Evolutionary conservation across 1,140 invertebrate genomes (phyloP).

Genomic region (Brachionus calyciflorus): DNA sequence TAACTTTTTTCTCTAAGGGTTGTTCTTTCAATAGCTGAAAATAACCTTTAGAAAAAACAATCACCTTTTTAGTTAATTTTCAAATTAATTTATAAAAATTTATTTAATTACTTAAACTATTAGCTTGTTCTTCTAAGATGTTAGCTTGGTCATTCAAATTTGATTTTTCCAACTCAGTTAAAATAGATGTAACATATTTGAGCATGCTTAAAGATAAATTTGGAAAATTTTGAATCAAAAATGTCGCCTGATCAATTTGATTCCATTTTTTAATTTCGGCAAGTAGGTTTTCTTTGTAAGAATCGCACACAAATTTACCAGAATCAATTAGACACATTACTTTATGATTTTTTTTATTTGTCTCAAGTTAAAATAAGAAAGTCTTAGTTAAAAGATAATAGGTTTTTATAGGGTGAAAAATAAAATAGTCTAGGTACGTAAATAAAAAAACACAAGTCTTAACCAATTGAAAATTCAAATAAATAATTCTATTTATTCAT

Average conservation of each 20-base stretch:
- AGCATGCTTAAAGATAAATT: background rate
- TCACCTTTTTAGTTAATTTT: background rate
- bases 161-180: background rate
- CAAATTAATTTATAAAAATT: too few species aligned
- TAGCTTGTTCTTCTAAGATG: slow-evolving; percentile 19
- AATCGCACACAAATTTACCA: background rate
- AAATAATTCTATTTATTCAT: background rate
- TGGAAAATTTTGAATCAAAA: background rate
- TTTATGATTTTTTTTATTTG: background rate
- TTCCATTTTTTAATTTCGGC: slow-evolving; percentile 23
- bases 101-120: slow-evolving; percentile 13
- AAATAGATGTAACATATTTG: background rate
- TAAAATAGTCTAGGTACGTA: too few species aligned
- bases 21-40: slow-evolving; percentile 9
- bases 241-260: background rate
- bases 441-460: background rate
- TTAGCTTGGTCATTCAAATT: slow-evolving; percentile 13
- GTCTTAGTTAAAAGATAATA: too few species aligned
- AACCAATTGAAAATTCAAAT: background rate
- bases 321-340: background rate
- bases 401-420: too few species aligned
- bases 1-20: slow-evolving; percentile 6
- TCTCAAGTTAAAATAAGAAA: background rate
- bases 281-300: slow-evolving; percentile 3
- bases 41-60: background rate